Evolutionary conservation across 2,888 invertebrate species (phyloP), one percentile per base, ranked within the genome.

Genomic region (Poecilobothrus nobilitatus): DNA sequence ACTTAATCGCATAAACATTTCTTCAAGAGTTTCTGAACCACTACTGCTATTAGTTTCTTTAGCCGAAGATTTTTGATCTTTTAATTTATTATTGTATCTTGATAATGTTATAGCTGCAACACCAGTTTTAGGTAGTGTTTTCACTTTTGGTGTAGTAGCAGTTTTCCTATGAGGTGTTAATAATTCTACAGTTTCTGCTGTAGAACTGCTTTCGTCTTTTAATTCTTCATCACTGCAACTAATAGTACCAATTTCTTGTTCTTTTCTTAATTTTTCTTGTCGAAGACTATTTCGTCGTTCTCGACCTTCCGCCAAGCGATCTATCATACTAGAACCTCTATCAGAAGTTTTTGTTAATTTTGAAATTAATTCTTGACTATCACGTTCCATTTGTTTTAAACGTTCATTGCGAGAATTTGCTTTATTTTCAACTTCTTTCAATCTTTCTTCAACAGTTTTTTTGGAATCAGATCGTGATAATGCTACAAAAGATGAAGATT

Each of bases 281-380:
- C n/a, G 18, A 15, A 22, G 27, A 27, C 22, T 63, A 65, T 65
- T 33, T 37, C 33, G 18, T 37, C 37, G 18, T 65, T 65, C 33
- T 33, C 37, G 71, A 2, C 80, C 74, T 65, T 77, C 76, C 8
- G 76, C 77, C 20, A 81, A 76, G 62, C 76, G 76, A 67, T 78
- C 77, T 15, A 78, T 78, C 76, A 81, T 78, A 64, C 75, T 74
- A 0, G 77, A 77, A 18, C 81, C 81, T 10, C 77, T 76, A 65
- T 78, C 76, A 3, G 80, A 77, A 3, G 79, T 79, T 44, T 76
- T 75, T 18, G 79, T 76, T 22, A 80, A 73, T 15, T 76, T 77
- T 18, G 73, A 73, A 67, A 92, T 89, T 18, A 94, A 81, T 73
- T 88, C 87, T 72, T 88, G 87, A 3, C 92, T 91, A 80, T 94